These are phyloP conservation scores for Lottia gigantea DNA, from an alignment of 2,888 invertebrate genomes.

Conservation along the genomic window DNA sequence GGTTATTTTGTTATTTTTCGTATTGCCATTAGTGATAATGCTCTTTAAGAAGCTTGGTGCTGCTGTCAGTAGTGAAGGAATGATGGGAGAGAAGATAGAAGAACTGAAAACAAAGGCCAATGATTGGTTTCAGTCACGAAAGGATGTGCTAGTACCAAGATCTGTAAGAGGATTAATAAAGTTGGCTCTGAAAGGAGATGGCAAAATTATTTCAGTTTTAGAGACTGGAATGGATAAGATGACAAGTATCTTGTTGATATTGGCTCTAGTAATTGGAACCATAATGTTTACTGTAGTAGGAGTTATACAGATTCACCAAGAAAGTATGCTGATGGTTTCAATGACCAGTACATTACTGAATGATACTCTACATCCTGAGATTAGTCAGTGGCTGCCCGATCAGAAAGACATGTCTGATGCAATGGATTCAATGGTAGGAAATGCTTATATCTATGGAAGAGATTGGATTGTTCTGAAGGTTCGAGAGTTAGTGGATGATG, in stretches of 20 bases:
- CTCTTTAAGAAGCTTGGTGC: constrained; percentile 71
- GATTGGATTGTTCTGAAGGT: constrained; percentile 88
- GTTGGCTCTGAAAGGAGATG: constrained; percentile 71
- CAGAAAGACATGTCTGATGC: constrained; percentile 77
- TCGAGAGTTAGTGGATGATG: constrained; percentile 81
- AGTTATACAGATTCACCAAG: constrained; percentile 90
- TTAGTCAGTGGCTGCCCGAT: constrained; percentile 84
- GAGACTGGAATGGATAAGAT: constrained; percentile 79
- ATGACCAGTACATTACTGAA: constrained; percentile 82
- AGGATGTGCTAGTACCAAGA: constrained; percentile 74
- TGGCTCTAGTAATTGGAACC: constrained; percentile 83
- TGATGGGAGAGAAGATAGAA: constrained; percentile 47
- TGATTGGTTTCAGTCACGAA: constrained; percentile 77
- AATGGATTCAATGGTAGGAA: constrained; percentile 89
- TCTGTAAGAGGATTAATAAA: constrained; percentile 83
- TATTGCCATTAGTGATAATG: constrained; percentile 82
- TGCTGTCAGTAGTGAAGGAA: constrained; percentile 61
- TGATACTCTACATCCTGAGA: constrained; percentile 83
- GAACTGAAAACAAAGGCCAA: constrained; percentile 46
- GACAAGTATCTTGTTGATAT: constrained; percentile 86
- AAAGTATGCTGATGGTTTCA: constrained; percentile 91
- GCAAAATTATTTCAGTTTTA: constrained; percentile 63
- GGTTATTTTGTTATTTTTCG: constrained; percentile 78
- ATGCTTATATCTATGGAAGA: constrained; percentile 92
- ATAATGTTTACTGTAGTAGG: constrained; percentile 85